Evolutionary conservation across 2,113 vertebrate species (phyloP).

Genomic region (Pithys albifrons): DNA sequence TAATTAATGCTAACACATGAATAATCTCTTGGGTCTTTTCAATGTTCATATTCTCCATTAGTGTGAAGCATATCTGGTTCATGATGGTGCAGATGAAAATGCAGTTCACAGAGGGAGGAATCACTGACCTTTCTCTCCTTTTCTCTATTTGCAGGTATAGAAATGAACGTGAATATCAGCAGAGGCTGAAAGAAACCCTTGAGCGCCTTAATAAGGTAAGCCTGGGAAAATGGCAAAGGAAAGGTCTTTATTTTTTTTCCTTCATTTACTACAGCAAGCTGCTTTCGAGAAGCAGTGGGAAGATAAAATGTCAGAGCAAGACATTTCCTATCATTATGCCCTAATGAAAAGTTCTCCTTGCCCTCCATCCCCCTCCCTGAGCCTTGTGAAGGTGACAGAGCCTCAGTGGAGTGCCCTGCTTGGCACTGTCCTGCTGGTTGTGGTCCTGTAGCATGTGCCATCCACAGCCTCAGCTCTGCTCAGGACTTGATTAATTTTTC

Average conservation of each 20-base stretch:
- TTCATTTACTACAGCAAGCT: neutral
- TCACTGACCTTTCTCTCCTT: neutral
- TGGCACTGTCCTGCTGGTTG: neutral
- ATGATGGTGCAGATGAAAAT: neutral
- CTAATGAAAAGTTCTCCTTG: neutral
- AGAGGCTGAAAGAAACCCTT: slow-evolving; percentile 83
- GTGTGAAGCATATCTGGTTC: neutral
- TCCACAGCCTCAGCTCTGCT: neutral
- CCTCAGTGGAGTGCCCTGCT: rapidly evolving
- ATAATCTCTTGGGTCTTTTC: neutral
- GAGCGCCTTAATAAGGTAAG: slow-evolving; percentile 92
- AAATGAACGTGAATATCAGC: slow-evolving; percentile 92
- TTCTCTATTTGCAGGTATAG: slow-evolving; percentile 80
- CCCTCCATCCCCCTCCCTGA: neutral
- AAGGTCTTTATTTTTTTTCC: neutral
- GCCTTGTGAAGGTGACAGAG: neutral
- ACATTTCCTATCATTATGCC: neutral
- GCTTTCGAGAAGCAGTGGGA: neutral
- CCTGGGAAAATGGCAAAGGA: neutral
- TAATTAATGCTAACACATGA: neutral
- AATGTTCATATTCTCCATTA: neutral
- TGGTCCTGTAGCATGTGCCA: neutral
- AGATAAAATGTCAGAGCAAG: neutral
- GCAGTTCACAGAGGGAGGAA: neutral
- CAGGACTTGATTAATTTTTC: neutral